Evolutionary conservation across 2,888 invertebrate species (phyloP), one percentile per base, ranked within the genome.

Genomic region (Tanaodytes sp.): DNA sequence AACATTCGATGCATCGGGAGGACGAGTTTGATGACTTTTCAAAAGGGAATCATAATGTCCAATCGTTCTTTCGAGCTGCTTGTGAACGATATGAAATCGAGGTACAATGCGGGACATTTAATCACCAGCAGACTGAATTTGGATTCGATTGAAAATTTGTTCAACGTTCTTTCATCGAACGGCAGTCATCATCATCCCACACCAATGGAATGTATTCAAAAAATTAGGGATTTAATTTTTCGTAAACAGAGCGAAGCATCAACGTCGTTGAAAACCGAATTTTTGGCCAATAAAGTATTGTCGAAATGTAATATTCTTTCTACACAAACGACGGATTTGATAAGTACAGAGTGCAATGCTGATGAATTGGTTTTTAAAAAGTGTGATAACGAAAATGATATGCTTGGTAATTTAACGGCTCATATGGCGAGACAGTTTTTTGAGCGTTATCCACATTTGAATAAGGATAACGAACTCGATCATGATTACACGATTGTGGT

Each of bases 1-100:
- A 71, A 31, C 8, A 63, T 63, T n/a, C 52, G 42, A 20, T 48
- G 54, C 12, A 37, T 37, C 31, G 52, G 62, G 18, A 52, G 31
- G 20, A 15, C 19, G 8, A 31, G 4, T 45, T 6, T 62, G n/a
- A 36, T 45, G 31, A 52, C 30, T 15, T 62, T 62, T 19, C 62
- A 62, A 14, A 62, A 62, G 12, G 52, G 45, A n/a, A 62, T 62
- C 11, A 27, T 61, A 4, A 49, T 62, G 33, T 11, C 49, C 5
- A 62, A 31, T 42, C 3, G 33, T n/a, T 61, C 48, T 2, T n/a
- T 59, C 8, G 30, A 39, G 11, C 27, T 30, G n/a, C 45, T 57
- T 18, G 30, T 58, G 15, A 31, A 39, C 2, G 58, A 58, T 31
- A 19, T 58, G 39, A 58, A 31, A 39, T 3, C 1, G 3, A 39